A percentile compares a stretch with the other conserved stretches of the same genome.
These are phyloP conservation scores for Callaeas wilsoni DNA, from an alignment of 2,113 vertebrate genomes.

Conservation along the genomic window DNA sequence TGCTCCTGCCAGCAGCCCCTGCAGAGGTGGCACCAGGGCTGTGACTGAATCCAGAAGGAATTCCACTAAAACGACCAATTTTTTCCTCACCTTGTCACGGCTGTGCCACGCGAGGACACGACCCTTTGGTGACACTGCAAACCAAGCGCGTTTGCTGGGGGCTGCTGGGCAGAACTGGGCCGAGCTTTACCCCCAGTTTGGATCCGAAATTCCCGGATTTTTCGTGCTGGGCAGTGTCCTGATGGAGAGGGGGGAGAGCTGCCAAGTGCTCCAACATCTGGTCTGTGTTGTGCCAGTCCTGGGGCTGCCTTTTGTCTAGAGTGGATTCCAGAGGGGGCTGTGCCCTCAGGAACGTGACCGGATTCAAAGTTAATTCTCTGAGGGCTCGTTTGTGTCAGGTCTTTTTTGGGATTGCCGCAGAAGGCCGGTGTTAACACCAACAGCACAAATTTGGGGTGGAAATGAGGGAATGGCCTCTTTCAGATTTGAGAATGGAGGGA, in stretches of 20 bases:
- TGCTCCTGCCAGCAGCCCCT: neutral
- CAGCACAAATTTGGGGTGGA: neutral
- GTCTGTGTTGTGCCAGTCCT: neutral
- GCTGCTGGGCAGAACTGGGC: neutral
- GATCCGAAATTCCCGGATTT: neutral
- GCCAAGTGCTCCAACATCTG: neutral
- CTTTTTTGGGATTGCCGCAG: neutral
- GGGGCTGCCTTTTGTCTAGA: neutral
- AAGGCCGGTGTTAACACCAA: neutral
- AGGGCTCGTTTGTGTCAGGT: neutral
- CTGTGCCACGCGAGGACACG: neutral
- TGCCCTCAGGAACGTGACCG: neutral
- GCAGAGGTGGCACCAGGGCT: neutral
- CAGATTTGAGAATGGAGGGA: fast-evolving
- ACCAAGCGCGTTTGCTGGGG: neutral
- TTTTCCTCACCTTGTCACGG: fast-evolving
- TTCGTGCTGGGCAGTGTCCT: neutral
- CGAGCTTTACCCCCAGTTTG: neutral
- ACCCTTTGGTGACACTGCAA: fast-evolving
- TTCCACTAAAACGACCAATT: neutral
- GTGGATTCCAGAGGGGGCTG: neutral
- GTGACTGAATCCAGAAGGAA: neutral
- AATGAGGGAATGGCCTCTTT: neutral
- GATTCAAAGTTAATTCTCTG: neutral
- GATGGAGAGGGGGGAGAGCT: neutral